Conservation (phyloP, 2,113 vertebrate genomes). For the Jacana jacana region DNA sequence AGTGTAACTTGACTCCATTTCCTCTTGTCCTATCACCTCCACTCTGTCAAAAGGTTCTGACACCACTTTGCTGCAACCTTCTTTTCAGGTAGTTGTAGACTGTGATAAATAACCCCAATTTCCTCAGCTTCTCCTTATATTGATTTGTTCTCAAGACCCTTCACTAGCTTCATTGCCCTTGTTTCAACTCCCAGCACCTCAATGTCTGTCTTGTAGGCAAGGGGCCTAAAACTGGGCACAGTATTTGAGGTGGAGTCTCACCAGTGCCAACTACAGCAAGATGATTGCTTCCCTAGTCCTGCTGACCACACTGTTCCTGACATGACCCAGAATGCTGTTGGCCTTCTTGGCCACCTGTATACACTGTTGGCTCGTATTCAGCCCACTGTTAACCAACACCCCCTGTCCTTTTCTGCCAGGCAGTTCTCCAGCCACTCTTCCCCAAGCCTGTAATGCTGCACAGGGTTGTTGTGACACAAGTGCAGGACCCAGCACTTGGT, state of each 20-base stretch:
- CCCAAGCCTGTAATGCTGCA: background rate
- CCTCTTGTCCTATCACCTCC: background rate
- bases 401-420: background rate
- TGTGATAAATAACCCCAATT: background rate
- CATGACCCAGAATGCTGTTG: background rate
- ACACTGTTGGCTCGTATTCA: background rate
- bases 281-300: background rate
- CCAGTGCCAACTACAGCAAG: background rate
- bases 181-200: background rate
- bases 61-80: background rate
- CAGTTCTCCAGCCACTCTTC: background rate
- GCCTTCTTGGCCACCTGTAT: background rate
- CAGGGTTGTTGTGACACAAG: background rate
- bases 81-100: background rate
- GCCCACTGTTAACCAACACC: background rate
- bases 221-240: background rate
- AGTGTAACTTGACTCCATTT: background rate
- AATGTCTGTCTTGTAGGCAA: background rate
- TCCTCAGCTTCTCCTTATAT: background rate
- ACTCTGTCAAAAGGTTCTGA: background rate
- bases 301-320: background rate
- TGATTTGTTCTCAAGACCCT: background rate
- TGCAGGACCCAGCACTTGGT: background rate
- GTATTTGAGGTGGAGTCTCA: background rate
- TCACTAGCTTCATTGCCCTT: background rate